These are phyloP conservation scores for Phrynocephalus vlangalii DNA, from an alignment of 2,797 vertebrate genomes.

Conservation along the genomic window DNA sequence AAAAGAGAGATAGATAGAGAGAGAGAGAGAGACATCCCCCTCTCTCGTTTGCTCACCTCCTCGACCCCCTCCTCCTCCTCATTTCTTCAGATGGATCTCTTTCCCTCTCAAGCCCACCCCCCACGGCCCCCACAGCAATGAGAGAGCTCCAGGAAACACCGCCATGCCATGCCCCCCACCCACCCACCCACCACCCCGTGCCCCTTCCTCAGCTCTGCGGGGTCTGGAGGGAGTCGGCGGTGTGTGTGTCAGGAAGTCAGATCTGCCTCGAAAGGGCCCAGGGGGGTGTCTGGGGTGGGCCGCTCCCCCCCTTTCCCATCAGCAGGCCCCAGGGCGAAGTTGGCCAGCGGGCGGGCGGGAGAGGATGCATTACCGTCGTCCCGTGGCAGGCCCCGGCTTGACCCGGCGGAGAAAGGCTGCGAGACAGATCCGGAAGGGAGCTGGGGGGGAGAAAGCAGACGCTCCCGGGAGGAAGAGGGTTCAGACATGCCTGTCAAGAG, in stretches of 20 bases:
- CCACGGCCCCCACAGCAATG: background rate
- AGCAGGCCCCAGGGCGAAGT: background rate
- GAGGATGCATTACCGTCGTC: background rate
- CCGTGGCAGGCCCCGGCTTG: background rate
- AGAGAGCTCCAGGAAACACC: conserved; percentile 32
- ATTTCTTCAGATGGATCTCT: conserved; percentile 26
- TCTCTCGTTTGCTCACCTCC: background rate
- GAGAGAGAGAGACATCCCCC: too few species aligned
- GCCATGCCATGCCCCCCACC: too few species aligned
- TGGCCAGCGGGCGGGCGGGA: background rate
- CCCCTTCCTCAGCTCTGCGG: background rate
- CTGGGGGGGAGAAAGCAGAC: background rate
- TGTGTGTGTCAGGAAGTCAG: background rate
- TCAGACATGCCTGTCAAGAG: background rate
- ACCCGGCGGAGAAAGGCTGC: background rate
- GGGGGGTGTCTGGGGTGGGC: conserved; percentile 2
- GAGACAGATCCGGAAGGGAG: background rate
- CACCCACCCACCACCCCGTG: background rate
- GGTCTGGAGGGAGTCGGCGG: background rate
- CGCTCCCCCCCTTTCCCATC: background rate
- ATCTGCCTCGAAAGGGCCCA: background rate
- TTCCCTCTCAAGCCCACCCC: conserved; percentile 15
- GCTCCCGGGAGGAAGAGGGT: fast-evolving
- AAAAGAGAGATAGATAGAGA: too few species aligned
- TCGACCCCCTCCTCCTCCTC: background rate